Base-by-base conservation (phyloP, 1,140 invertebrate species). In the Drosophila dunni region DNA sequence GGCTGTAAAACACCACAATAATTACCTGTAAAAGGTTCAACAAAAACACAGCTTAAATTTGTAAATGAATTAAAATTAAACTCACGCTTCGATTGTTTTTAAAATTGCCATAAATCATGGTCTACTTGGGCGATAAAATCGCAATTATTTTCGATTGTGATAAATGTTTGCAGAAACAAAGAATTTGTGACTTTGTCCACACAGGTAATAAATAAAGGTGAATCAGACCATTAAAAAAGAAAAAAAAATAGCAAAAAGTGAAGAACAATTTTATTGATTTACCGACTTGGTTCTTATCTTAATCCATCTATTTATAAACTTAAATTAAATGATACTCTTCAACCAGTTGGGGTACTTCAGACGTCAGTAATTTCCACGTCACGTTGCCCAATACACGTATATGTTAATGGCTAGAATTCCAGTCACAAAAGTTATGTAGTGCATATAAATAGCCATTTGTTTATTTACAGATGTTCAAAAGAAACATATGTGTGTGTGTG, bases 261-360 rank as follows among this genome's bases (percentile, higher is more conserved):
- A 29, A 29, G 24, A 3, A 46, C 45, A 46, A 20, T 20, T 56
- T 56, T 56, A 56, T 56, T 56, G 53, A 56, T 53, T 53, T 56
- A 40, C 36, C n/a, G 29, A 56, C 53, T 56, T 56, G 11, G 9
- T 3, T 40, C 34, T 56, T 56, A 56, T 56, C 53, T 38, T 11
- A 56, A 56, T 38, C 53, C 34, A 56, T 56, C 53, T 56, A 56
- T 56, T 56, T 56, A 56, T 57, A 57, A 44, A 57, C 13, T 57
- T 57, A 42, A 57, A 57, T 57, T 57, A 44, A 57, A 57, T 57
- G 11, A 57, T 44, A 57, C 36, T 40, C 53, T 20, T 38, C 17
- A 15, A 29, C 24, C 24, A 38, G n/a, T 20, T 38, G 34, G 10
- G 13, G 7, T 20, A 20, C 53, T 56, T 11, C 33, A 24, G 36